Evolutionary conservation across 2,888 invertebrate species (phyloP).

Genomic region (Andrena camellia): DNA sequence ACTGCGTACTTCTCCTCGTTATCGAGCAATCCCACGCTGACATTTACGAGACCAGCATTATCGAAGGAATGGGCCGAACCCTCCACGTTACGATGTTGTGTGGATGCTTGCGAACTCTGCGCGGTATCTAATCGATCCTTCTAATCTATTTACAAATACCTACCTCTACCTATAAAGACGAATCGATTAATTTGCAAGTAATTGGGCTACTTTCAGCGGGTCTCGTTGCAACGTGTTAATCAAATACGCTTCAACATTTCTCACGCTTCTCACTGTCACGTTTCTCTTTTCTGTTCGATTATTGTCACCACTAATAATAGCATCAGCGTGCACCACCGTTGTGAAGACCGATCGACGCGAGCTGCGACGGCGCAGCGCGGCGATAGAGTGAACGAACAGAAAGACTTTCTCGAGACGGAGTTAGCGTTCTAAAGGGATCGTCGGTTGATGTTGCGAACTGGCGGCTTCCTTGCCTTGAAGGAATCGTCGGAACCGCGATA

Average conservation of each 20-base stretch:
- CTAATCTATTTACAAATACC: background rate
- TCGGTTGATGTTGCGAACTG: background rate
- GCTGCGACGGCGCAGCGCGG: slow-evolving; percentile 4
- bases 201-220: slow-evolving; percentile 13
- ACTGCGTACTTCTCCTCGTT: background rate
- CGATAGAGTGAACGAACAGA: background rate
- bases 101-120: background rate
- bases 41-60: background rate
- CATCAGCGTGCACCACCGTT: slow-evolving; percentile 9
- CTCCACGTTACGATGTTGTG: background rate
- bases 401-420: background rate
- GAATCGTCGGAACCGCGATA: too few relatives aligned
- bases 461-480: background rate
- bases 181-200: background rate
- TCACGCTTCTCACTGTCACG: slow-evolving; percentile 55
- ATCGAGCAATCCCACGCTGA: background rate
- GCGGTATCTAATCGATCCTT: background rate
- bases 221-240: slow-evolving; percentile 29
- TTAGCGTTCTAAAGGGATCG: background rate
- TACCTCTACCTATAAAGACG: background rate
- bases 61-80: background rate
- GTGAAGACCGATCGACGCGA: background rate
- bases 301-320: slow-evolving; percentile 19
- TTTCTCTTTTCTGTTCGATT: slow-evolving; percentile 35
- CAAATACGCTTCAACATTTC: slow-evolving; percentile 45